phyloP scores from a whole-genome alignment of 2,113 vertebrate species.

The Coptodon bakossiorum region DNA sequence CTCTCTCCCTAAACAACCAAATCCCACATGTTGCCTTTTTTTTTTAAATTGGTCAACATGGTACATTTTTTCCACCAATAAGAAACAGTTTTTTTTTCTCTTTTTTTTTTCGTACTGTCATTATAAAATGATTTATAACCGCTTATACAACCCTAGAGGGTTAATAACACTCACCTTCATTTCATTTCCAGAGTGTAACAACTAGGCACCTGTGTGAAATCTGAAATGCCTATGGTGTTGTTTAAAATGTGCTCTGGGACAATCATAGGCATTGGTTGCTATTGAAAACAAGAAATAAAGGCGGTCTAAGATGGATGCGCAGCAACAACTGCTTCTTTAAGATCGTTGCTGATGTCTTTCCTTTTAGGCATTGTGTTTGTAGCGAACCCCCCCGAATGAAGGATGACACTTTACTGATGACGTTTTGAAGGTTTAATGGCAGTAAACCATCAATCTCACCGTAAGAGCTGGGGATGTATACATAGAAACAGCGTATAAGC shows the following conservation, averaged over 20 bases:
- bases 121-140: not conserved
- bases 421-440: no score
- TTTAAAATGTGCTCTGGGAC: not conserved
- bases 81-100: fast-evolving
- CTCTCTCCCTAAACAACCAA: not conserved
- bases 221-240: not conserved
- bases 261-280: not conserved
- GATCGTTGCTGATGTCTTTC: not conserved
- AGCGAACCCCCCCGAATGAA: no score
- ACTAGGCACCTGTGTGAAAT: not conserved
- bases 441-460: no score
- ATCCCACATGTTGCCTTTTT: no score
- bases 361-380: not conserved
- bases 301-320: not conserved
- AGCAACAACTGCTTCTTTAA: not conserved
- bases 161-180: not conserved
- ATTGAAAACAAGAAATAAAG: not conserved
- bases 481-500: no score
- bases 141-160: not conserved
- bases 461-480: no score
- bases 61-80: not conserved
- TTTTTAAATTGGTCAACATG: not conserved
- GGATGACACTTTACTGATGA: no score
- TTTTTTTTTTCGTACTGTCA: not conserved
- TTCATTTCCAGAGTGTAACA: not conserved